Evolutionary conservation across 2,888 invertebrate genomes (phyloP), one percentile per base, ranked within the genome.

Genomic region (Drosophila birchii): DNA sequence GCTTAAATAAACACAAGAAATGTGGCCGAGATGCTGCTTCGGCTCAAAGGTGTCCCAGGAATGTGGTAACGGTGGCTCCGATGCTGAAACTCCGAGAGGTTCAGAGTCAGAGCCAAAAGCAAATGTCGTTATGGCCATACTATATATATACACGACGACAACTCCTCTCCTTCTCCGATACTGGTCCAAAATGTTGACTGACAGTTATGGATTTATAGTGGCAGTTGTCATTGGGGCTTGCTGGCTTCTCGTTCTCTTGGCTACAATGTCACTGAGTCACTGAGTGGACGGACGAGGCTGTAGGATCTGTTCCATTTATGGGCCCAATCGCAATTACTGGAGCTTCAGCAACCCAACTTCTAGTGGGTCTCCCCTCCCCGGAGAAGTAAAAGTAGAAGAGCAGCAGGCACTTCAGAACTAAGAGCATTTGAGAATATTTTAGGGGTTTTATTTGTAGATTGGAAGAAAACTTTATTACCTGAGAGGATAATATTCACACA

Each of bases 161-260:
- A 66, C 81, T 66, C 32, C 47, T 53, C 51, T 53, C 51, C 51
- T 36, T 77, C 78, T 70, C 84, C 84, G 86, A 84, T 88, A 88
- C 88, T 78, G 80, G 84, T 80, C 79, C 77, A 80, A 78, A 78
- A 80, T 61, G 77, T 78, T 87, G 80, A 82, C 86, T 87, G 86
- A 86, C 86, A 86, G 89, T 89, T 87, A 85, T 87, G 86, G 82
- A 86, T 89, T 89, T 86, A 86, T 86, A 79, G 89, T 80, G 79
- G 89, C 89, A 87, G 78, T 78, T 72, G 54, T 36, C 57, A 55
- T 32, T 58, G 43, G 53, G 38, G 44, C 34, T 23, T 32, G 34
- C 51, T 47, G 47, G 29, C 56, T 64, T 34, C 49, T 55, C 41
- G 60, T 62, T 80, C 41, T 68, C 74, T 71, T 69, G 73, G 70